Base-by-base conservation (phyloP, 2,888 invertebrate genomes). In the Drosophila phalerata region DNA sequence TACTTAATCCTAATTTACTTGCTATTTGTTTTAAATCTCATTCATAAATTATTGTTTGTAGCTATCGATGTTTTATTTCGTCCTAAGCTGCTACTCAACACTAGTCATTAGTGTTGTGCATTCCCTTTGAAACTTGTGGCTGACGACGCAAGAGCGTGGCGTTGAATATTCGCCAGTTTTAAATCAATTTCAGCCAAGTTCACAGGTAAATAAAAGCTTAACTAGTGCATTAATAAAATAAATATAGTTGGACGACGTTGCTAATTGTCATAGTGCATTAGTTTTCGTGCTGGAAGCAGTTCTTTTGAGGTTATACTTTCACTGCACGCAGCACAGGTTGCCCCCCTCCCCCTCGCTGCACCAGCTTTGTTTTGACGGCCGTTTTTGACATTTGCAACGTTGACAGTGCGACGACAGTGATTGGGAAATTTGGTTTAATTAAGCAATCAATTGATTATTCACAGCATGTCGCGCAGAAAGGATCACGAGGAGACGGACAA, bases 401-500 rank as follows among this genome's bases (percentile, higher is more conserved):
- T 88, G 89, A 72, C 89, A 89, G 38, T 56, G 37, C 30, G 37
- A 30, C 30, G 37, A 30, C 30, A 30, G n/a, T 5, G 15, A 22
- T 40, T 37, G n/a, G 19, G 32, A 34, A 32, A 37, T 60, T 32
- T 64, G 13, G 17, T 25, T 42, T 38, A 58, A 60, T 56, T 49
- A 15, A 68, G 37, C 30, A 45, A 42, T 17, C 25, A 47, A 48
- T 60, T 60, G 40, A 8, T 11, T 25, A 49, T 56, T 40, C 15
- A 32, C 62, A 94, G 92, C 85, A 96, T 96, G 95, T 95, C 95
- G 48, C 94, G 95, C 60, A 94, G 94, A 93, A 95, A 94, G 93
- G 95, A 95, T 81, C 94, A 94, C 90, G 97, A 97, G 90, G 97
- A 97, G 93, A 96, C 96, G 34, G 98, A 98, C 92, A 97, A 97